Evolutionary conservation across 2,888 invertebrate genomes (phyloP).

Genomic region (Leucoptera coffeella): DNA sequence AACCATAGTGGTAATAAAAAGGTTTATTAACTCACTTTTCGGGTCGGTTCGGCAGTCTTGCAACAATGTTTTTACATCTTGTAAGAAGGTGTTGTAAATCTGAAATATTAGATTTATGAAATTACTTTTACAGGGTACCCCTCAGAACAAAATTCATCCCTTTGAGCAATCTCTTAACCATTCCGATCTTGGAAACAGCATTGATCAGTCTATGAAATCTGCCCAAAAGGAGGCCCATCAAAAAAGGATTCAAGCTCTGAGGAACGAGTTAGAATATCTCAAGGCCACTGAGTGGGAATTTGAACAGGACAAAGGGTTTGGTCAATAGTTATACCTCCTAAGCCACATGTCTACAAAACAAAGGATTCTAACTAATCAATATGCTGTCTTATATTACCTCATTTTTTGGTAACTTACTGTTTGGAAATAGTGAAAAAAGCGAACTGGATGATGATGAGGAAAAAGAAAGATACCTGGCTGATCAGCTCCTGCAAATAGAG

Average conservation of each 20-base stretch:
- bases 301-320: constrained; percentile 63
- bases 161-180: constrained; percentile 44
- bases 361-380: constrained; percentile 10
- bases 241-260: constrained; percentile 61
- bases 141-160: constrained; percentile 22
- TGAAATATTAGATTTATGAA: no score
- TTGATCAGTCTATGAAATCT: constrained; percentile 49
- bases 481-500: constrained; percentile 31
- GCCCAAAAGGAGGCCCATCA: constrained; percentile 62
- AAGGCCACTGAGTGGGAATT: constrained; percentile 79
- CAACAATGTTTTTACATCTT: background rate
- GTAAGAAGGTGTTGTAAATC: background rate
- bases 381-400: constrained; percentile 41
- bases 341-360: no score
- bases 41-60: no score
- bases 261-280: constrained; percentile 72
- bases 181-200: constrained; percentile 44
- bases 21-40: no score
- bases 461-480: constrained; percentile 27
- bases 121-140: constrained; percentile 19
- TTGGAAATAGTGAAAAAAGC: constrained; percentile 9
- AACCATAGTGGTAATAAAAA: no score
- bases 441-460: constrained; percentile 14
- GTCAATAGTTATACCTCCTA: no score
- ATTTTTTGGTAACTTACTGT: constrained; percentile 27